phyloP scores from a whole-genome alignment of 2,113 vertebrate species.

The Mastomys coucha region DNA sequence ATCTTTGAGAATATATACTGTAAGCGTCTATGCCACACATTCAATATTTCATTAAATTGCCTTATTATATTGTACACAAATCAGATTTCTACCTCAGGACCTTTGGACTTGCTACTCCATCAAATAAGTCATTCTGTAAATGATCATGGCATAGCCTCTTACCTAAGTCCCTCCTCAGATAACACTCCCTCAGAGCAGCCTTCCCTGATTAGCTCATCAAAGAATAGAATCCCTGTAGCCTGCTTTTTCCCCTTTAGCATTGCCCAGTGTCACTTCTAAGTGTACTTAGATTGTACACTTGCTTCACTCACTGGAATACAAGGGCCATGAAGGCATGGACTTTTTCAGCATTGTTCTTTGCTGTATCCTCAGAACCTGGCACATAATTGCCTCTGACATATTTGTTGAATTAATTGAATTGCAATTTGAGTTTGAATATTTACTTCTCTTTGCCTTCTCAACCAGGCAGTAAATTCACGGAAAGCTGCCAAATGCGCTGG shows the following conservation, averaged over 20 bases:
- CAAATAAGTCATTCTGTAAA: conserved; percentile 9
- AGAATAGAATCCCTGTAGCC: conserved; percentile 57
- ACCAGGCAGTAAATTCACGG: conserved; percentile 51
- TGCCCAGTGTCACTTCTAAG: background rate
- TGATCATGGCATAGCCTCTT: background rate
- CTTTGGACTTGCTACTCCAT: conserved; percentile 31
- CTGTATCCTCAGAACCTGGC: background rate
- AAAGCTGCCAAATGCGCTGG: conserved; percentile 49
- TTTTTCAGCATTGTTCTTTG: background rate
- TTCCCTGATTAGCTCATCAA: conserved; percentile 59
- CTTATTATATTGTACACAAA: background rate
- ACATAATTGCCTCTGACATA: conserved; percentile 13
- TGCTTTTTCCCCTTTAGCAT: background rate
- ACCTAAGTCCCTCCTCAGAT: conserved; percentile 54
- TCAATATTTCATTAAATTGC: background rate
- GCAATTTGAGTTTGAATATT: conserved; percentile 64
- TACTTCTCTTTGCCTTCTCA: conserved; percentile 46
- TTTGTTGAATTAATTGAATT: conserved; percentile 64
- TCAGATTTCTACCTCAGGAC: conserved; percentile 43
- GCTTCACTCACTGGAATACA: background rate
- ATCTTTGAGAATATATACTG: background rate
- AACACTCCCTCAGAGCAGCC: conserved; percentile 72
- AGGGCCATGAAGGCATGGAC: background rate
- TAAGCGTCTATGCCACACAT: background rate
- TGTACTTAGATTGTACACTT: background rate